phyloP scores from a whole-genome alignment of 2,797 vertebrate species.

The Muraenolepis orangiensis region DNA sequence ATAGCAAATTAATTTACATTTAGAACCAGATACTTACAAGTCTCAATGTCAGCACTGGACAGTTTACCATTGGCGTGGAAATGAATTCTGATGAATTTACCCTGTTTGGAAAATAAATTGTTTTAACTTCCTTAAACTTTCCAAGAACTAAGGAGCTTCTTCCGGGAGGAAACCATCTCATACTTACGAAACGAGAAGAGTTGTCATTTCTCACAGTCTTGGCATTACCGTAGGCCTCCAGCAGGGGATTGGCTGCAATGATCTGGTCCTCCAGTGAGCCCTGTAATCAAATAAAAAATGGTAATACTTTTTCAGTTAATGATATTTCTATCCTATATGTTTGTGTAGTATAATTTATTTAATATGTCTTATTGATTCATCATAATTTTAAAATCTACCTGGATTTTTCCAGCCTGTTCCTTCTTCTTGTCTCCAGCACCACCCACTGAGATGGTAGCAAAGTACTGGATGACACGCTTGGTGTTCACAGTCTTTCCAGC shows the following conservation, averaged over 20 bases:
- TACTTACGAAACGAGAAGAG: conserved; percentile 77
- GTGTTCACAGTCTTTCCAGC: background rate
- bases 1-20: background rate
- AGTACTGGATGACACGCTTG: conserved; percentile 1
- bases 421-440: background rate
- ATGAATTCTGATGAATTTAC: conserved; percentile 85
- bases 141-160: background rate
- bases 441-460: background rate
- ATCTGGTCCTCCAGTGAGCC: conserved; percentile 69
- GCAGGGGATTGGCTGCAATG: conserved; percentile 73
- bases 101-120: conserved; percentile 53
- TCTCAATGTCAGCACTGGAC: conserved; percentile 81
- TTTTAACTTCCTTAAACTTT: background rate
- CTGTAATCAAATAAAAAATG: too few relatives aligned
- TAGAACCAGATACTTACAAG: conserved; percentile 68
- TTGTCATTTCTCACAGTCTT: conserved; percentile 75
- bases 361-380: background rate
- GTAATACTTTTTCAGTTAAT: too few relatives aligned
- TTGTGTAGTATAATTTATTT: too few relatives aligned
- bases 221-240: conserved; percentile 81
- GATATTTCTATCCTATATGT: too few relatives aligned
- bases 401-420: background rate
- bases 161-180: background rate
- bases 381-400: background rate
- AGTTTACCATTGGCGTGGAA: conserved; percentile 79